Percentiles rank a stretch among this genome's conserved stretches.
phyloP scores from a whole-genome alignment of 2,113 vertebrate species.

The Centropus unirufus region DNA sequence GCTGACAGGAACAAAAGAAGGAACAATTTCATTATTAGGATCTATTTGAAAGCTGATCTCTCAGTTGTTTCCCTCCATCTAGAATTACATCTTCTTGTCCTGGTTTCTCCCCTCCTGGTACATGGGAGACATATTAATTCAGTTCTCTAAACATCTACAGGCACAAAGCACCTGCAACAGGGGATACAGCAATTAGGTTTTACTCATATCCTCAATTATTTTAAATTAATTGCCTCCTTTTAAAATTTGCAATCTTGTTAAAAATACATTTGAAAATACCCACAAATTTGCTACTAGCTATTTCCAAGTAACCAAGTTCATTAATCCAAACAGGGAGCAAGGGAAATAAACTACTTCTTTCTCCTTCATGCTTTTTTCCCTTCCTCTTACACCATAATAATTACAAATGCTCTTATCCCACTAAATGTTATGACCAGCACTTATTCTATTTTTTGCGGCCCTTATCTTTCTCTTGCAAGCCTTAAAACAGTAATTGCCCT shows the following conservation, averaged over 20 bases:
- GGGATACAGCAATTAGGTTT: background rate
- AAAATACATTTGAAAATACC: conserved; percentile 28
- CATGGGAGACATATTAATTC: background rate
- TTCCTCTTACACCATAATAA: background rate
- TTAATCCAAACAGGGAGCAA: conserved; percentile 34
- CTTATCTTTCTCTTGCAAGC: conserved; percentile 26
- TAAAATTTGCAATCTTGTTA: conserved; percentile 20
- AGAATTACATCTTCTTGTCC: background rate
- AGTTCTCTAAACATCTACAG: background rate
- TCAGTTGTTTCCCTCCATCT: background rate
- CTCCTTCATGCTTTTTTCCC: background rate
- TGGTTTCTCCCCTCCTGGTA: background rate
- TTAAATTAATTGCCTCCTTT: background rate
- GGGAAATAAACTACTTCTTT: conserved; percentile 27
- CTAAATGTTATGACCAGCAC: background rate
- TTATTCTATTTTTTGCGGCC: background rate
- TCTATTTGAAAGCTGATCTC: background rate
- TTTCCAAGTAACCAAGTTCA: conserved; percentile 48
- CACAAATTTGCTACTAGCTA: conserved; percentile 15
- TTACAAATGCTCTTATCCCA: background rate
- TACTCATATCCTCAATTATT: background rate
- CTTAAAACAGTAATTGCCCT: conserved; percentile 1
- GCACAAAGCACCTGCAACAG: background rate
- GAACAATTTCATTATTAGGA: background rate
- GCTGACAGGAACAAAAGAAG: conserved; percentile 1